phyloP scores from a whole-genome alignment of 2,888 invertebrate genomes.

The Gastrophysa polygoni region DNA sequence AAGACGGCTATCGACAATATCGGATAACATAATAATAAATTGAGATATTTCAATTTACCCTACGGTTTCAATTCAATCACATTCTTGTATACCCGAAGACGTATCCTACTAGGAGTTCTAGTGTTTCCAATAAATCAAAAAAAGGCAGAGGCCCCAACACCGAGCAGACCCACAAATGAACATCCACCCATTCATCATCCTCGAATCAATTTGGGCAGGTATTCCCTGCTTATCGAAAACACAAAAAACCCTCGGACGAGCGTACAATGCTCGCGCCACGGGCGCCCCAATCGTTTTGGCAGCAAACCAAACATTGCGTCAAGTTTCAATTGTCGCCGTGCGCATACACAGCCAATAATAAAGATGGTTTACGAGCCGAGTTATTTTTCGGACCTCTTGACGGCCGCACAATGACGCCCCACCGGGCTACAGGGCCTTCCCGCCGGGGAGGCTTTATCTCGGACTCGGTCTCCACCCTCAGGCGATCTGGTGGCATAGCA shows the following conservation, averaged over 20 bases:
- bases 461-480: conserved; percentile 24
- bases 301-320: conserved; percentile 50
- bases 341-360: conserved; percentile 48
- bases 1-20: no score
- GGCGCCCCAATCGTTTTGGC: conserved; percentile 32
- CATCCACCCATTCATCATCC: background rate
- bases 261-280: conserved; percentile 29
- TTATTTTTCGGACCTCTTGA: conserved; percentile 54
- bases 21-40: no score
- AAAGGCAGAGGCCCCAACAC: background rate
- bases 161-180: background rate
- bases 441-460: conserved; percentile 37
- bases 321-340: conserved; percentile 51
- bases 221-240: background rate
- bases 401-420: conserved; percentile 57
- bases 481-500: background rate
- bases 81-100: background rate
- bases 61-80: no score
- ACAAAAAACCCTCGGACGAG: conserved; percentile 20
- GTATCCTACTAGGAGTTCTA: background rate
- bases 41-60: no score
- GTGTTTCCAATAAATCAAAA: background rate
- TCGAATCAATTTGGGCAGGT: background rate
- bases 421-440: conserved; percentile 54
- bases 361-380: conserved; percentile 58